Evolutionary conservation across 1,140 invertebrate genomes (phyloP).

Genomic region (Pemphigus obesinymphae): DNA sequence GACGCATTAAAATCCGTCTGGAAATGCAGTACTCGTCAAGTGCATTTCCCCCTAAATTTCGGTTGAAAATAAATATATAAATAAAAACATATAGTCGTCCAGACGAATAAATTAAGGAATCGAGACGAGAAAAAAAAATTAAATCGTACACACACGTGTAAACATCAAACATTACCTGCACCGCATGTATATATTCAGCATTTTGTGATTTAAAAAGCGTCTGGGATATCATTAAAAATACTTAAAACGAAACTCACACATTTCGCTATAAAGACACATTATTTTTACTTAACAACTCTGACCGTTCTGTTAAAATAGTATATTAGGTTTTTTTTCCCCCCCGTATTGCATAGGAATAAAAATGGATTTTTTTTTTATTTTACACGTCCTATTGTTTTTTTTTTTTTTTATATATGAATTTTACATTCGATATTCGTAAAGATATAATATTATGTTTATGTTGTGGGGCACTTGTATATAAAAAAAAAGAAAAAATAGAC

Average conservation of each 20-base stretch:
- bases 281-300: neutral
- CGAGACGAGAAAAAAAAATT: slow-evolving; percentile 34
- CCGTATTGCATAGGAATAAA: neutral
- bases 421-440: neutral
- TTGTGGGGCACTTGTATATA: too few species aligned
- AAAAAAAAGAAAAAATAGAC: too few species aligned
- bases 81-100: slow-evolving; percentile 25
- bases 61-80: slow-evolving; percentile 30
- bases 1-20: slow-evolving; percentile 41
- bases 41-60: slow-evolving; percentile 41
- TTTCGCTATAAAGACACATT: neutral
- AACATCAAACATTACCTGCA: neutral
- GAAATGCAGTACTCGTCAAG: slow-evolving; percentile 40
- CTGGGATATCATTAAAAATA: neutral
- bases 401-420: neutral
- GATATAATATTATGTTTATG: too few species aligned
- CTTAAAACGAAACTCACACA: neutral
- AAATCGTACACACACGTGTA: neutral
- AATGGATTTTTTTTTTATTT: neutral
- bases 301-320: neutral
- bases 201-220: neutral
- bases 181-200: neutral
- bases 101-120: slow-evolving; percentile 34
- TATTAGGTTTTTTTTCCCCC: neutral
- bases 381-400: neutral